A percentile compares a stretch with the other conserved stretches of the same genome.
Evolutionary conservation across 1,140 invertebrate species (phyloP).

Genomic region (Drosophila micromelanica): DNA sequence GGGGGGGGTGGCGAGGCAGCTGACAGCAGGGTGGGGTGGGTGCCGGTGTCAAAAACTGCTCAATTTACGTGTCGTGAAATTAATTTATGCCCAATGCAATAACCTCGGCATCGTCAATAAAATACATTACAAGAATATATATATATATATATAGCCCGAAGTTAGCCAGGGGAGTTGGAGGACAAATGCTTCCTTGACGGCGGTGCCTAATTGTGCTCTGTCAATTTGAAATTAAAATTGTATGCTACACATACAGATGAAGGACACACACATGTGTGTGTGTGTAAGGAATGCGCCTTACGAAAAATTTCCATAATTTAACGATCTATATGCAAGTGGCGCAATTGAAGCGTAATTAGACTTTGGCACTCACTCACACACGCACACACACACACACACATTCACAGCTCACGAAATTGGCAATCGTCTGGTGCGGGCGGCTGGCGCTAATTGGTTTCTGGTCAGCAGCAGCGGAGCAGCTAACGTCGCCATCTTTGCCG

Average conservation of each 20-base stretch:
- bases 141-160: constrained; percentile 2
- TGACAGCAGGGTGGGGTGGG: too few relatives aligned
- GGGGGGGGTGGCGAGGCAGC: background rate
- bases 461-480: constrained; percentile 56
- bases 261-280: constrained; percentile 15
- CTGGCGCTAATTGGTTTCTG: constrained; percentile 80
- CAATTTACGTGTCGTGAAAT: constrained; percentile 84
- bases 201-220: constrained; percentile 72
- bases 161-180: background rate
- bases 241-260: constrained; percentile 12
- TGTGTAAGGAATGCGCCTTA: constrained; percentile 75
- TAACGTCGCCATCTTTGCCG: constrained; percentile 36
- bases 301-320: constrained; percentile 84
- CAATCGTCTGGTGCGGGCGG: constrained; percentile 47
- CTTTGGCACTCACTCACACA: constrained; percentile 64
- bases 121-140: constrained; percentile 75
- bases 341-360: constrained; percentile 84
- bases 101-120: constrained; percentile 83
- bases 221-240: constrained; percentile 82
- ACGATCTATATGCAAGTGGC: constrained; percentile 83
- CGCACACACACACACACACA: background rate
- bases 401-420: constrained; percentile 48
- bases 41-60: constrained; percentile 78
- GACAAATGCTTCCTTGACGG: constrained; percentile 10
- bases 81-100: constrained; percentile 84